phyloP scores from a whole-genome alignment of 2,888 invertebrate genomes.

The Pristionchus exspectatus region DNA sequence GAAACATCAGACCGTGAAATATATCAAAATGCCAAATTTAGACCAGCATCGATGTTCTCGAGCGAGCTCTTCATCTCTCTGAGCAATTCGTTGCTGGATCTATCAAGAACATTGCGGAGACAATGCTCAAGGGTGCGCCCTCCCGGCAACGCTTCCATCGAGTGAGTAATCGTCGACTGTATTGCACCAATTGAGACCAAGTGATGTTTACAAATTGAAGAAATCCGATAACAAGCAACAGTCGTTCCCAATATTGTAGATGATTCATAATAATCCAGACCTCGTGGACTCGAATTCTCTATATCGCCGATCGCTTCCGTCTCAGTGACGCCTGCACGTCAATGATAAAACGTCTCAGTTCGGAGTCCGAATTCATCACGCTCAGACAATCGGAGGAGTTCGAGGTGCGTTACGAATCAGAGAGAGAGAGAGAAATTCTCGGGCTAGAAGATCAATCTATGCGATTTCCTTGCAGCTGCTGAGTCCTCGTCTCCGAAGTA shows the following conservation, averaged over 20 bases:
- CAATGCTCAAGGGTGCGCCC: neutral
- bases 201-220: too few relatives aligned
- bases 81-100: neutral
- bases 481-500: neutral
- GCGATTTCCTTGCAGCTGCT: neutral
- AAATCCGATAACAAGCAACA: neutral
- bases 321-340: constrained; percentile 8
- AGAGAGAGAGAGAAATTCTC: neutral
- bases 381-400: neutral
- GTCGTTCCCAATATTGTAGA: neutral
- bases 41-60: neutral
- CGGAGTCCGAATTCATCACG: neutral
- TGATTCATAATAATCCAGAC: neutral
- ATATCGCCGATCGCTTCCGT: constrained; percentile 8
- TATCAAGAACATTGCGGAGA: neutral
- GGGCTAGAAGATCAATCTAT: neutral
- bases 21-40: neutral
- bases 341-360: neutral
- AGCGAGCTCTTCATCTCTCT: neutral
- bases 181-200: too few relatives aligned
- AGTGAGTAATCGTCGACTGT: neutral
- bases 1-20: neutral
- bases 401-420: neutral
- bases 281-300: neutral
- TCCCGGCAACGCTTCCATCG: neutral